Evolutionary conservation across 2,888 invertebrate genomes (phyloP), one percentile per base, ranked within the genome.

Genomic region (Leptopilina myrica): DNA sequence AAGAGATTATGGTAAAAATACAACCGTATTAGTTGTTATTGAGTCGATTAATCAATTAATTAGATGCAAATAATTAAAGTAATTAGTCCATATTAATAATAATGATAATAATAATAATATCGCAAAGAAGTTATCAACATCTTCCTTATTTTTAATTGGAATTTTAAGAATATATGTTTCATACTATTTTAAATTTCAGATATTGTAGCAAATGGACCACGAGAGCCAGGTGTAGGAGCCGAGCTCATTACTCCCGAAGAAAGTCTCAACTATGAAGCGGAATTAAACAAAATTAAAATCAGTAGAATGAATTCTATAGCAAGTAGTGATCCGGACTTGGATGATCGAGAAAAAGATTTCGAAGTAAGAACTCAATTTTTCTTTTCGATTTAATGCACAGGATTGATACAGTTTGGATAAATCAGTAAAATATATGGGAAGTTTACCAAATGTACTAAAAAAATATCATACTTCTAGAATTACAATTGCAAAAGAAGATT

Each of bases 181-280:
- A 33, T 33, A 33, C 33, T 3, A 33, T 3, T 33, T 33, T 33
- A 5, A 64, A 75, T 82, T 81, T 26, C 49, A 91, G 90, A 88
- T 86, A 90, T 88, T 80, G 87, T 93, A 73, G 89, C 92, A 11
- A 93, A 92, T 81, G 93, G 93, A 26, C 94, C 94, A 4, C 89
- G 95, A 82, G 94, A 95, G 88, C 95, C 95, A 0, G 95, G 95
- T 8, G 95, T 95, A 33, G 95, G 95, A 0, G 94, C 95, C 1
- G 95, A 95, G 89, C 88, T 93, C 73, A 92, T 91, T 79, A 87
- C 89, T 78, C 88, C 91, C 14, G 90, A 90, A 53, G 91, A 90
- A 53, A 87, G 82, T 78, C 81, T 87, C n/a, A 88, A 88, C 78
- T 89, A 89, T 79, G 84, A 88, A 62, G 81, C 84, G 43, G 89